Conservation (phyloP, 2,797 vertebrate species). For the Molossus molossus region DNA sequence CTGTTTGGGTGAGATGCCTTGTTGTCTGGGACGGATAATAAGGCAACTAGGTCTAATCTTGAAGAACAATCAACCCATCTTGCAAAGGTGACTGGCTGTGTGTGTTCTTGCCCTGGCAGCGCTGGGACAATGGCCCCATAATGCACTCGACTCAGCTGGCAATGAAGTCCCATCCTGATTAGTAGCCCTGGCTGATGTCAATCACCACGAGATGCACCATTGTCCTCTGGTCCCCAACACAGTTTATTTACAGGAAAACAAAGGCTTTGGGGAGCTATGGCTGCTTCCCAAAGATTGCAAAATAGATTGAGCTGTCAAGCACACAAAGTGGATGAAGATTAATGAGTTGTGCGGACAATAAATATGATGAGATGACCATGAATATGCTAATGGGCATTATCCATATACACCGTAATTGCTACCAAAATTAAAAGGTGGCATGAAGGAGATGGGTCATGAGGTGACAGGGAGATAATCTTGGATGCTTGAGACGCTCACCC, state of each 20-base stretch:
- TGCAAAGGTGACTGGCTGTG: constrained; percentile 92
- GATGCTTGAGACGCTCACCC: constrained; percentile 88
- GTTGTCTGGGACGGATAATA: constrained; percentile 91
- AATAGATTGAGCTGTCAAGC: constrained; percentile 99
- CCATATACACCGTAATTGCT: constrained; percentile 92
- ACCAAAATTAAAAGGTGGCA: constrained; percentile 94
- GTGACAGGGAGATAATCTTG: constrained; percentile 91
- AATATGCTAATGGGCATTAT: constrained; percentile 99
- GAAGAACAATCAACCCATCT: constrained; percentile 93
- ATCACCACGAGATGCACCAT: constrained; percentile 92
- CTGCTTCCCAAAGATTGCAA: constrained; percentile 95
- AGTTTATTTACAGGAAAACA: constrained; percentile 96
- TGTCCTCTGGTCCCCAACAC: constrained; percentile 91
- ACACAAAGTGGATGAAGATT: constrained; percentile 99
- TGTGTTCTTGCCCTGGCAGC: constrained; percentile 91
- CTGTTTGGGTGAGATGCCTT: constrained; percentile 91
- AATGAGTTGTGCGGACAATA: constrained; percentile 98
- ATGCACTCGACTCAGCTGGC: constrained; percentile 95
- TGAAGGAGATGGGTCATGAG: constrained; percentile 91
- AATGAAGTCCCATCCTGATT: constrained; percentile 96
- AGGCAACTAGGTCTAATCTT: constrained; percentile 93
- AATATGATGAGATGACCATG: constrained; percentile 99
- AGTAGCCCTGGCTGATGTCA: constrained; percentile 96
- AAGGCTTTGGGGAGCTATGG: constrained; percentile 92
- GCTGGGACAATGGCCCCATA: constrained; percentile 91